phyloP scores from a whole-genome alignment of 2,113 vertebrate genomes.

The Haemorhous mexicanus region DNA sequence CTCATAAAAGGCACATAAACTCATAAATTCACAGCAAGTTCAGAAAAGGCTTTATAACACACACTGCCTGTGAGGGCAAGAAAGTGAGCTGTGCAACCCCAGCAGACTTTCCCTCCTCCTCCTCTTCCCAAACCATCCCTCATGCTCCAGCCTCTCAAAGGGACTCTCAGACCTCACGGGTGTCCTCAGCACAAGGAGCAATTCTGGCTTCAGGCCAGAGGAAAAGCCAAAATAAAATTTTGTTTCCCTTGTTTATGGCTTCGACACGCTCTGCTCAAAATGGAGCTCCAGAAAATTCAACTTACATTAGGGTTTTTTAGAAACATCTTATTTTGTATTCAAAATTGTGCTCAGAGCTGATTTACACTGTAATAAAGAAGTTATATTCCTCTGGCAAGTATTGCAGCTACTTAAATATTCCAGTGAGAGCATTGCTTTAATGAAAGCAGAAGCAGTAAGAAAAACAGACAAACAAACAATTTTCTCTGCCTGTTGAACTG shows the following conservation, averaged over 20 bases:
- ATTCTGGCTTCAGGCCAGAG: neutral
- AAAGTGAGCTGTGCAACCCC: neutral
- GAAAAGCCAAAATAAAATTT: neutral
- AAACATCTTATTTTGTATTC: neutral
- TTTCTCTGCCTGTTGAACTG: neutral
- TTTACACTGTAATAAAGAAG: neutral
- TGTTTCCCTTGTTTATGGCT: neutral
- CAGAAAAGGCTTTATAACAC: neutral
- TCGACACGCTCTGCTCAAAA: accelerated
- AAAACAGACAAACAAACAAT: neutral
- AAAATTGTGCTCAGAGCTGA: neutral
- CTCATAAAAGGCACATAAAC: neutral
- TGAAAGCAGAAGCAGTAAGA: neutral
- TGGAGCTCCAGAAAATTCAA: neutral
- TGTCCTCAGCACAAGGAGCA: accelerated
- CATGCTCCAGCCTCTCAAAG: neutral
- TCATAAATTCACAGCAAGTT: neutral
- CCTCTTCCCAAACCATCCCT: neutral
- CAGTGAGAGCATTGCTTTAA: neutral
- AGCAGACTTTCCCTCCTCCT: neutral
- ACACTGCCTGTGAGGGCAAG: accelerated
- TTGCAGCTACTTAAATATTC: neutral
- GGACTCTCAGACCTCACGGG: neutral
- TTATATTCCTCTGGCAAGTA: neutral
- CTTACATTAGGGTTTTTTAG: neutral